Conservation (phyloP, 2,888 invertebrate species). For the Psylliodes chrysocephalus region DNA sequence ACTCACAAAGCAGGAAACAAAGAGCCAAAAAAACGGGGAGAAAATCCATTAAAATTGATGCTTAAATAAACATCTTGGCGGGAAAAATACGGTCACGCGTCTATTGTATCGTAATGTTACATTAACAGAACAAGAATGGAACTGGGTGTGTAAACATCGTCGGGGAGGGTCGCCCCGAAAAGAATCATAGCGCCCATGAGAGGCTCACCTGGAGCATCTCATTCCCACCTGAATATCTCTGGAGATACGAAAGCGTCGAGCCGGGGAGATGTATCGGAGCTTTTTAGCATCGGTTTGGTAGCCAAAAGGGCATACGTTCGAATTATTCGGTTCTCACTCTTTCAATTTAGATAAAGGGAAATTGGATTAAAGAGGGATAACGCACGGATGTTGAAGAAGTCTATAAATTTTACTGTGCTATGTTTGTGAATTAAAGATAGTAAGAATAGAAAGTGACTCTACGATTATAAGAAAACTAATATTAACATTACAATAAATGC, state of each 20-base stretch:
- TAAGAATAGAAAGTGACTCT: no score
- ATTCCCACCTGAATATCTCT: constrained; percentile 61
- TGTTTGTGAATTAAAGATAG: no score
- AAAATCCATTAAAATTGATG: constrained; percentile 51
- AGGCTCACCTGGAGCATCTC: constrained; percentile 60
- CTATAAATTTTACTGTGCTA: no score
- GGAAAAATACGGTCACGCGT: constrained; percentile 57
- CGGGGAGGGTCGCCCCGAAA: constrained; percentile 59
- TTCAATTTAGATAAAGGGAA: constrained; percentile 7
- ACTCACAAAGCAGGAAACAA: no score
- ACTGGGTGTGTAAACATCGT: constrained; percentile 62
- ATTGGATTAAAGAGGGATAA: not conserved
- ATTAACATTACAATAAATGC: no score
- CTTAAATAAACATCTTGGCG: constrained; percentile 60
- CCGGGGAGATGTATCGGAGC: constrained; percentile 60
- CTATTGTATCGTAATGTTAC: constrained; percentile 63
- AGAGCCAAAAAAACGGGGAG: constrained; percentile 23
- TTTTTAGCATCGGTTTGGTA: constrained; percentile 63
- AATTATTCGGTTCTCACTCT: not conserved
- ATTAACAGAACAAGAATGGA: constrained; percentile 63
- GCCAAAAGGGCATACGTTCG: constrained; percentile 15
- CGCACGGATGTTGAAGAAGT: no score
- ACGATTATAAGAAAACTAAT: no score
- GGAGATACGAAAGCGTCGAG: constrained; percentile 54
- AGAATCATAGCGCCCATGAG: constrained; percentile 64